Evolutionary conservation across 2,797 vertebrate species (phyloP).

Genomic region (Scarus forsteni): DNA sequence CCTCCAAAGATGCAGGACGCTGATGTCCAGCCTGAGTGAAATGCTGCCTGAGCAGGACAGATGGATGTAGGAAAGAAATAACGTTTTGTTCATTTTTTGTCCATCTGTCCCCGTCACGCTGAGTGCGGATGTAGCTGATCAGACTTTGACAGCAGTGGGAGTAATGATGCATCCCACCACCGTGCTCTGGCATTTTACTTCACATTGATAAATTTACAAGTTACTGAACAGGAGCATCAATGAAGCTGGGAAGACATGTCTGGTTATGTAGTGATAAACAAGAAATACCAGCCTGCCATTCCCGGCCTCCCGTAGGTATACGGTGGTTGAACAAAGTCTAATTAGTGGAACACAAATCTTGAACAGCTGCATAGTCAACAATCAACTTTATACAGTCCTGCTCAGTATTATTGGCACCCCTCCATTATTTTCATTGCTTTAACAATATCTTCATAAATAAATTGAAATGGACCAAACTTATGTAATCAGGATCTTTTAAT

Average conservation of each 20-base stretch:
- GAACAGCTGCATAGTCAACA: no score
- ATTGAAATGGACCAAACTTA: no score
- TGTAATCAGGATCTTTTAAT: no score
- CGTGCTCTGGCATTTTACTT: conserved; percentile 20
- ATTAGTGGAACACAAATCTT: background rate
- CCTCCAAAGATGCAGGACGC: conserved; percentile 33
- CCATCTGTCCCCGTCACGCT: conserved; percentile 69
- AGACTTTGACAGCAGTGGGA: conserved; percentile 41
- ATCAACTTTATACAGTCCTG: no score
- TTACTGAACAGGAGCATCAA: conserved; percentile 2
- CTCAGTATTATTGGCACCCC: no score
- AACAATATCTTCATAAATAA: no score
- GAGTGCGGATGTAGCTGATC: conserved; percentile 8
- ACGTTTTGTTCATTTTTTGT: conserved; percentile 64
- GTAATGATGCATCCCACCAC: conserved; percentile 49
- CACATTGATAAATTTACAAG: conserved; percentile 3
- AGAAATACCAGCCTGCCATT: no score
- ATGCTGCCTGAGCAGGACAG: conserved; percentile 53
- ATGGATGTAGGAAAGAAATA: conserved; percentile 65
- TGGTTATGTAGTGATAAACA: no score
- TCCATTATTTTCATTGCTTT: no score
- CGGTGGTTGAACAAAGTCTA: background rate
- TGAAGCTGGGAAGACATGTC: background rate
- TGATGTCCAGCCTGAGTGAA: conserved; percentile 38
- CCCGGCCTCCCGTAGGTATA: no score